Conservation (phyloP, 2,113 vertebrate species). For the Xenopus borealis region DNA sequence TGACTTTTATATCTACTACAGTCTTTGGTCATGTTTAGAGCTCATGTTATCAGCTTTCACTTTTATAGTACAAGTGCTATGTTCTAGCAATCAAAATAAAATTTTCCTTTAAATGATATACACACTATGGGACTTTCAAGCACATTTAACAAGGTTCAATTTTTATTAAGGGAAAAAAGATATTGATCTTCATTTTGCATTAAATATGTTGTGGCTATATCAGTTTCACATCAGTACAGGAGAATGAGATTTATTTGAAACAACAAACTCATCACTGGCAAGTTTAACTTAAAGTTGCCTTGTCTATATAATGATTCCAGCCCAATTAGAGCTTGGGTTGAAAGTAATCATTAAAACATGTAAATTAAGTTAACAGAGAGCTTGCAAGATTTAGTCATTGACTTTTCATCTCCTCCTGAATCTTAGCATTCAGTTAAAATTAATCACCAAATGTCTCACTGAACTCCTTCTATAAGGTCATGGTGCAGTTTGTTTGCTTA, state of each 20-base stretch:
- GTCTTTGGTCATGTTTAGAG: too few relatives aligned
- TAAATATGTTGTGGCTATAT: background rate
- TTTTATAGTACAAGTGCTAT: background rate
- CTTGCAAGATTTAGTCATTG: conserved; percentile 65
- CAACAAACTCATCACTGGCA: background rate
- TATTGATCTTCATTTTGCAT: background rate
- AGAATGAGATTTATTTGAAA: background rate
- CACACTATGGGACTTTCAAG: background rate
- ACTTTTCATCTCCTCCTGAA: conserved; percentile 58
- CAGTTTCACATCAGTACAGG: background rate
- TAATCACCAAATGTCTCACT: conserved; percentile 55
- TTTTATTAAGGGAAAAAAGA: background rate
- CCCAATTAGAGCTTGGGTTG: conserved; percentile 56
- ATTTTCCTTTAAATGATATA: background rate
- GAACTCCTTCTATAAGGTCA: conserved; percentile 30
- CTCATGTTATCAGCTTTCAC: too few relatives aligned
- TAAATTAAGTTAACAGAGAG: conserved; percentile 65
- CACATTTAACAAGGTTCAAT: background rate
- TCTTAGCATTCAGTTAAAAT: conserved; percentile 63
- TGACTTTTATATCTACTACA: too few relatives aligned
- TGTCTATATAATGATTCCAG: conserved; percentile 41
- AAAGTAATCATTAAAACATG: conserved; percentile 68
- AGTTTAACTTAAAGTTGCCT: background rate
- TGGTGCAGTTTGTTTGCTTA: background rate
- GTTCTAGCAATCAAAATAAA: background rate